These are phyloP conservation scores for Microcebus murinus DNA, from an alignment of 2,113 vertebrate genomes.

Conservation along the genomic window DNA sequence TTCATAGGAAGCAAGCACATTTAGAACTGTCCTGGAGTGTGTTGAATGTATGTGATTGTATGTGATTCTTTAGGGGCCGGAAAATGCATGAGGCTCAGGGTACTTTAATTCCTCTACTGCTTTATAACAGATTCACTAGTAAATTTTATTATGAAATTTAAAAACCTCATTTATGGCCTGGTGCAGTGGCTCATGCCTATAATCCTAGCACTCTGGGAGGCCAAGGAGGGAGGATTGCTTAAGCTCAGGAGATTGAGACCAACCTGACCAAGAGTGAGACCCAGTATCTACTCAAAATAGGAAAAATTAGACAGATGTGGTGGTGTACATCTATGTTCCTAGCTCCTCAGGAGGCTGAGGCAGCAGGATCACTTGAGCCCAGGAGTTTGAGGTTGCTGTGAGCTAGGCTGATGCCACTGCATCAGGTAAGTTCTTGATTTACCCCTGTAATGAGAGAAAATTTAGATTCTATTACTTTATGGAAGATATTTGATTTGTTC, in stretches of 20 bases:
- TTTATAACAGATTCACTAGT: not conserved
- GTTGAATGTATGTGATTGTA: not conserved
- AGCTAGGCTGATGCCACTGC: too few relatives aligned
- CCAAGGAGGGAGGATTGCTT: too few relatives aligned
- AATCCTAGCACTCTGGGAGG: too few relatives aligned
- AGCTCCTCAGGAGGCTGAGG: too few relatives aligned
- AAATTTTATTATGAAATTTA: not conserved
- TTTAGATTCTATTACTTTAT: conserved; percentile 28
- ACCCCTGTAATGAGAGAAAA: not conserved
- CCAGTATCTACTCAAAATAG: too few relatives aligned
- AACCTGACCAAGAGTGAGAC: too few relatives aligned
- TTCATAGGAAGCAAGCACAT: not conserved
- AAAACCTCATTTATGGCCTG: not conserved
- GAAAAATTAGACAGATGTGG: too few relatives aligned
- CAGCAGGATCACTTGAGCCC: too few relatives aligned
- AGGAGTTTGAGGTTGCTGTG: too few relatives aligned
- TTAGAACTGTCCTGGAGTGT: not conserved
- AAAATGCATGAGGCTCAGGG: not conserved
- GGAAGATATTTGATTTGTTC: conserved; percentile 3
- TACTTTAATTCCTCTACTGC: not conserved
- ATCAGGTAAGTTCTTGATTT: conserved; percentile 30
- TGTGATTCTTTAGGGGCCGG: not conserved
- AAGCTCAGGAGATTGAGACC: too few relatives aligned
- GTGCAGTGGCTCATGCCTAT: too few relatives aligned
- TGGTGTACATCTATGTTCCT: too few relatives aligned